Base-by-base conservation (phyloP, 2,888 invertebrate genomes). In the Sipha maydis region DNA sequence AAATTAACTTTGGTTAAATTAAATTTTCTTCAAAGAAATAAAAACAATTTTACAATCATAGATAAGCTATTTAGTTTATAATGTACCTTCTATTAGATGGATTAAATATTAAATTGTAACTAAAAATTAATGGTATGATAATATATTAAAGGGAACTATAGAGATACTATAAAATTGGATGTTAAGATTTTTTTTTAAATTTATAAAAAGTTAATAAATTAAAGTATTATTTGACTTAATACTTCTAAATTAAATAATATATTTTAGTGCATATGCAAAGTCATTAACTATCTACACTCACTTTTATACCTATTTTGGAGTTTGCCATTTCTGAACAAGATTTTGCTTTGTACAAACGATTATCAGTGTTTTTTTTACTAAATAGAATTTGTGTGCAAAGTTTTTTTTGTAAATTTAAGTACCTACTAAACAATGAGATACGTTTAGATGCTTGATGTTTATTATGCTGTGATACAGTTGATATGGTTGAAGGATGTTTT, bases 371-470 rank as follows among this genome's bases (percentile, higher is more conserved):
- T 93, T 90, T 94, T 93, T 73, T 94, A 31, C 90, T 91, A 31
- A 93, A 93, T 1, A 94, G 93, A 89, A 94, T 90, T 4, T 94
- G 94, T 89, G 94, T 93, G 91, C 94, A 94, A n/a, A 94, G 91
- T 91, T 94, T 94, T 91, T 94, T 94, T 91, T 94, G 94, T 85
- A 95, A 94, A 89, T 95, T 95, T 91, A 95, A 94, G 91, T 95
- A 95, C 89, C 94, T 94, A 78, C 94, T 94, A 76, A 95, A 92
- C 90, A 95, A 92, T 34, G 93, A 93, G 91, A 94, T 93, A 91
- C 94, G 94, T 83, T 92, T 91, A 67, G 89, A 34, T 17, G 89
- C 41, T 14, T 85, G 89, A 28, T 77, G 78, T 84, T 85, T 83
- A 71, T 89, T 88, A 75, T 82, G 75, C 19, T 88, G 88, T 0